phyloP scores from a whole-genome alignment of 2,113 vertebrate species.

The Anser brachyrhynchus region DNA sequence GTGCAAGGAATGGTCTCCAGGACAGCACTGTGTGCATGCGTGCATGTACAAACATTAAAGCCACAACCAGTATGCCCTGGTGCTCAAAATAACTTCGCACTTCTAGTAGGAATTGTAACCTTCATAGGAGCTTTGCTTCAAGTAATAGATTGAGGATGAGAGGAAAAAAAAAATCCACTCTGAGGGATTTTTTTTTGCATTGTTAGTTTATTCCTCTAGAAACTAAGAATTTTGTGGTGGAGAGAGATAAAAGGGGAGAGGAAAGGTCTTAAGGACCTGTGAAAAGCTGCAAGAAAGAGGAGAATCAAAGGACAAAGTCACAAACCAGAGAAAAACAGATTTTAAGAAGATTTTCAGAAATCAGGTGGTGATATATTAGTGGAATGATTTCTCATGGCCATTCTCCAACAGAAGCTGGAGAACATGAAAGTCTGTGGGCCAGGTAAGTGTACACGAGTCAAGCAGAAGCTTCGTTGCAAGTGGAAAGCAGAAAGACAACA shows the following conservation, averaged over 20 bases:
- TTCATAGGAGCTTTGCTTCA: neutral
- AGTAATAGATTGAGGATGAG: neutral
- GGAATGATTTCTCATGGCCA: neutral
- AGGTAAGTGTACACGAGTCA: neutral
- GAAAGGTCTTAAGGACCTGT: neutral
- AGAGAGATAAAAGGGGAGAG: neutral
- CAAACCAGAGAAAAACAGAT: neutral
- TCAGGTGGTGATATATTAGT: neutral
- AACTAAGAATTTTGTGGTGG: neutral
- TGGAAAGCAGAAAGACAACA: neutral
- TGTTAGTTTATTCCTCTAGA: neutral
- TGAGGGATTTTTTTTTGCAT: neutral
- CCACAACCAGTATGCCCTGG: neutral
- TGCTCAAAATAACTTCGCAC: neutral
- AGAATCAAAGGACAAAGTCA: neutral
- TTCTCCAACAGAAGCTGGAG: neutral
- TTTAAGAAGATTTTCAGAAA: neutral
- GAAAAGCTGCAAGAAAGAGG: neutral
- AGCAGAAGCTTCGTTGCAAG: neutral
- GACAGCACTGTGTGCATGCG: fast-evolving
- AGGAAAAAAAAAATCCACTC: neutral
- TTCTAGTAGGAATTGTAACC: neutral
- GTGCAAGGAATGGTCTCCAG: neutral
- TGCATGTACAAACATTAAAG: neutral
- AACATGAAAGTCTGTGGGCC: neutral